A percentile compares a stretch with the other conserved stretches of the same genome.
Evolutionary conservation across 2,888 invertebrate species (phyloP).

Genomic region (Heterodera filipjevi): DNA sequence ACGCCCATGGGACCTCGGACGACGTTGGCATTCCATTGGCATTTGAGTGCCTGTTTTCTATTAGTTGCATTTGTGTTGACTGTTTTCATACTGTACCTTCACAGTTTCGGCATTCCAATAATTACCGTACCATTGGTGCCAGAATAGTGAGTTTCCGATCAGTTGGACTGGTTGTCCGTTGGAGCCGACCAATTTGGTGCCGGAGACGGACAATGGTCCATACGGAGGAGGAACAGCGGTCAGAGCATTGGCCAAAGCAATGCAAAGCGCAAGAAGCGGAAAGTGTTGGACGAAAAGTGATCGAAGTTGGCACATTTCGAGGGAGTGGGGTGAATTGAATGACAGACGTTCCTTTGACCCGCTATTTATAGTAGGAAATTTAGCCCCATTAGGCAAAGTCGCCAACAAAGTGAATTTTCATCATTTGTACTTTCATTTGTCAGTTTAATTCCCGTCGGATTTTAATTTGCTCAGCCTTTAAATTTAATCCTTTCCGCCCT

Average conservation of each 20-base stretch:
- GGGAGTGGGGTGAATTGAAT: neutral
- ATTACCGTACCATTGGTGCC: neutral
- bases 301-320: neutral
- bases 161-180: conserved; percentile 23
- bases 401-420: too few species aligned
- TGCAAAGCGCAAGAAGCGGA: neutral
- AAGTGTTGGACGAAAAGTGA: neutral
- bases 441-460: neutral
- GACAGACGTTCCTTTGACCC: neutral
- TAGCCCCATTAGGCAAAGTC: too few species aligned
- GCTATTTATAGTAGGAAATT: conserved; percentile 3
- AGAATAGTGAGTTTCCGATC: conserved; percentile 26
- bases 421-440: neutral
- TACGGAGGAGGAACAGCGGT: conserved; percentile 21
- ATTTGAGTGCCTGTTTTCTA: conserved; percentile 31
- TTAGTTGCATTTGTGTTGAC: neutral
- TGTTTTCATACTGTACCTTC: neutral
- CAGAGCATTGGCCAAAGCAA: neutral
- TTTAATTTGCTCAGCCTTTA: neutral
- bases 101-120: conserved; percentile 2
- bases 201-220: conserved; percentile 26
- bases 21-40: conserved; percentile 39
- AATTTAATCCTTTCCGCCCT: too few species aligned
- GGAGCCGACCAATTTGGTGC: conserved; percentile 24
- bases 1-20: conserved; percentile 41